These are phyloP conservation scores for Coranthus polyacanthus DNA, from an alignment of 2,797 vertebrate species.

Conservation along the genomic window DNA sequence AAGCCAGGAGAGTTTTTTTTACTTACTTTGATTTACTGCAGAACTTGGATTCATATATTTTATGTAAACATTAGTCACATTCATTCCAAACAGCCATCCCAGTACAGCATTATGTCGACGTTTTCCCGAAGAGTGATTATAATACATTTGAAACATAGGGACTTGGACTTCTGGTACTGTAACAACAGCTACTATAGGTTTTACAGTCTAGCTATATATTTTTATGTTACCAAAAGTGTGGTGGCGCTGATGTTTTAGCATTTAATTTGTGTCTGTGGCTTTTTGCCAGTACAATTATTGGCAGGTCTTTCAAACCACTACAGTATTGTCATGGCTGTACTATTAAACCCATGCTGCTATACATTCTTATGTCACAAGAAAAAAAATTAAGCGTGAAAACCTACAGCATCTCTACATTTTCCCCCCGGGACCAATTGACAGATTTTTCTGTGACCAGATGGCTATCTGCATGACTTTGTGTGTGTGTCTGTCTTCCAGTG, in stretches of 20 bases:
- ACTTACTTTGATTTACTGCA: not conserved
- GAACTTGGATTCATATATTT: not conserved
- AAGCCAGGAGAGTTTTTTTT: not conserved
- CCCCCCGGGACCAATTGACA: conserved; percentile 46
- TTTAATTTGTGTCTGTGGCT: conserved; percentile 21
- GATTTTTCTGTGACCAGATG: conserved; percentile 48
- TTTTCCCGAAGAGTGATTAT: no score
- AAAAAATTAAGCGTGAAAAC: conserved; percentile 40
- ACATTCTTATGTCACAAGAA: conserved; percentile 37
- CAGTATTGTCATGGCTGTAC: conserved; percentile 19
- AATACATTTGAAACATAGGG: not conserved
- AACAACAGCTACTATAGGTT: not conserved
- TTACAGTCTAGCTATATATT: not conserved
- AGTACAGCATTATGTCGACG: no score
- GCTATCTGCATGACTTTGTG: conserved; percentile 48
- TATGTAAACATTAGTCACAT: no score
- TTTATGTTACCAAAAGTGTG: conserved; percentile 3
- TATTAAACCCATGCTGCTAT: conserved; percentile 4
- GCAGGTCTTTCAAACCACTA: conserved; percentile 7
- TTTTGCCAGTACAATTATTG: conserved; percentile 39
- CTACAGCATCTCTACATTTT: conserved; percentile 11
- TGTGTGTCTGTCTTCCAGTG: conserved; percentile 25
- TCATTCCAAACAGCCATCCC: no score
- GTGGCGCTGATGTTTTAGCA: not conserved
- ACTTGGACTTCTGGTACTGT: not conserved